Base-by-base conservation (phyloP, 2,113 vertebrate genomes). In the Sprattus sprattus region DNA sequence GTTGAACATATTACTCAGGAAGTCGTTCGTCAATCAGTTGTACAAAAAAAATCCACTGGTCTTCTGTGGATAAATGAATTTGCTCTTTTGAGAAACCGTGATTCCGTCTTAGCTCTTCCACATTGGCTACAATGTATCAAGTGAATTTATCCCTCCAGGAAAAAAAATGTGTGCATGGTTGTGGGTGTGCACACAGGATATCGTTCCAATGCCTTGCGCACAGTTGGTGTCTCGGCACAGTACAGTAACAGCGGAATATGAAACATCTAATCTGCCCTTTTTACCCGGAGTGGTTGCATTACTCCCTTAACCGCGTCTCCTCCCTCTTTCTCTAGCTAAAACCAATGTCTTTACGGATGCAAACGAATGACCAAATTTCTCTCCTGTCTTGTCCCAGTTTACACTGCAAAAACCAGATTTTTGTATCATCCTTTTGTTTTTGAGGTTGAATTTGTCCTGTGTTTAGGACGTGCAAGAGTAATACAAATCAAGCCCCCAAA, bases 281-380 rank as follows among this genome's bases (percentile, higher is more conserved):
- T 93, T 90, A 91, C 90, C 92, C 92, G 88, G 81, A 83, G 83
- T 92, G 92, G 89, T 92, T 94, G 92, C 89, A 93, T 93, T 93
- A 93, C 94, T 93, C 94, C 93, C 93, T 93, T 86, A 93, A 95
- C 94, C 94, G 91, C 94, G 94, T 94, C 94, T 93, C 93, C 93
- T 95, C 93, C 93, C 94, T 92, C 92, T 92, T 83, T 93, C 88
- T 91, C 86, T 85, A 85, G 84, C 84, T 82, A 85, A 80, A 83
- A 86, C 57, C 71, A 75, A 60, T 86, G 83, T 83, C 83, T 49
- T 83, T 54, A 50, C 82, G 83, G 50, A 82, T 78, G 80, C 85
- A 84, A 81, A 71, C 75, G 83, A 88, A 85, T 78, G 71, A 39
- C 71, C 28, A 78, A 78, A 44, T 78, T 39, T 78, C 71, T 78